Evolutionary conservation across 2,797 vertebrate species (phyloP).

Genomic region (Odontamblyopus rebecca): DNA sequence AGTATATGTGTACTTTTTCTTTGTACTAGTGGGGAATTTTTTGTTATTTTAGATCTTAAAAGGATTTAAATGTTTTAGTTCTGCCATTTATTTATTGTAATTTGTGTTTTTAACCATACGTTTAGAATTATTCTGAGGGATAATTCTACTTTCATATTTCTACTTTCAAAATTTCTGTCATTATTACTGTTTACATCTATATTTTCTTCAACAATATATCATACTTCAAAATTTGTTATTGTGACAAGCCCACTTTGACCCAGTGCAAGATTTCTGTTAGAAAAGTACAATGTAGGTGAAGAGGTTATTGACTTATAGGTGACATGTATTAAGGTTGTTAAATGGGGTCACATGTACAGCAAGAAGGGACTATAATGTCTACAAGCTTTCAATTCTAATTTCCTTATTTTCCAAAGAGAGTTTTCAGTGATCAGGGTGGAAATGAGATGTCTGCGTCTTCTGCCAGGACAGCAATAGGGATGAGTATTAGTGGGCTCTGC

Average conservation of each 20-base stretch:
- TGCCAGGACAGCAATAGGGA: constrained; percentile 62
- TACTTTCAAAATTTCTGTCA: too few species aligned
- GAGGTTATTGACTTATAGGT: constrained; percentile 26
- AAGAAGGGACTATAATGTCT: constrained; percentile 30
- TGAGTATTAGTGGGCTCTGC: constrained; percentile 61
- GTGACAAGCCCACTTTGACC: too few species aligned
- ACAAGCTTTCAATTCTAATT: constrained; percentile 59
- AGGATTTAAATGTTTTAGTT: too few species aligned
- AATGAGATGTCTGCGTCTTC: constrained; percentile 64
- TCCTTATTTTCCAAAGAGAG: constrained; percentile 68
- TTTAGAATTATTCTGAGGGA: too few species aligned
- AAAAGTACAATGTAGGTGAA: background rate
- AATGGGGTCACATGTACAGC: constrained; percentile 65
- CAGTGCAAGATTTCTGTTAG: background rate
- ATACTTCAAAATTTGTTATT: too few species aligned
- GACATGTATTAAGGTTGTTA: constrained; percentile 23
- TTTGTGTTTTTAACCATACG: too few species aligned
- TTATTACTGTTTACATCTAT: too few species aligned
- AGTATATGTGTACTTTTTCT: background rate
- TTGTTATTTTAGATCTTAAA: too few species aligned
- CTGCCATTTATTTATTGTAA: too few species aligned
- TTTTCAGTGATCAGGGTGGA: constrained; percentile 66
- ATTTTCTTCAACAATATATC: too few species aligned
- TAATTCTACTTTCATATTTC: too few species aligned
- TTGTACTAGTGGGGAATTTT: too few species aligned